Base-by-base conservation (phyloP, 2,888 invertebrate species). In the Lacanobia oleracea region DNA sequence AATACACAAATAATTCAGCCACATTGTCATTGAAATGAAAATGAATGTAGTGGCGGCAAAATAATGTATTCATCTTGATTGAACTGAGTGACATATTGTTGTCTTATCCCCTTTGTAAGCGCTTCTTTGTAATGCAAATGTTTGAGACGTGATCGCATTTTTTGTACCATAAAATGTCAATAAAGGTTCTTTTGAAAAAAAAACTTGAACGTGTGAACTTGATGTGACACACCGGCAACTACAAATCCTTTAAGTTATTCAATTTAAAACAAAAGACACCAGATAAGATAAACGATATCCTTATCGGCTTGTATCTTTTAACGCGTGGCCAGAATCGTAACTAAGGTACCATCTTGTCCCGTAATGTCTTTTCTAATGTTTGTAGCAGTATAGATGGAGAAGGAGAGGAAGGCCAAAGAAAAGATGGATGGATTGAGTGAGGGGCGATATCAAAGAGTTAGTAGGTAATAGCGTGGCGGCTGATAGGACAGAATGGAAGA, bases 121-220 rank as follows among this genome's bases (percentile, higher is more conserved):
- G 67, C 43, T 67, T 56, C 43, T 57, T 66, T 75, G 67, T n/a
- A 50, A 72, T 72, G 54, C 40, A 75, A 65, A 65, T 75, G 56
- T 40, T 54, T 64, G n/a, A 40, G 37, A 57, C 57, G 57, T 57
- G n/a, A 6, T n/a, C 57, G 37, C 8, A 10, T 57, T 37, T 57
- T 12, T 12, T 27, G 27, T 27, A 27, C 27, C 27, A n/a, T n/a
- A 57, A 37, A 37, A n/a, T 12, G 21, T 59, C 40, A 40, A 59
- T 59, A 21, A n/a, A 6, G 40, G 10, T 57, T 1, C n/a, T 57
- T 57, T 57, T 57, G 1, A 21, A 27, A 27, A n/a, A n/a, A 40
- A 9, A 10, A 21, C 12, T 12, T 8, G 57, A 40, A 40, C 57
- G 57, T 59, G 37, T 18, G 56, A 56, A n/a, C 33, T 56, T 33